Evolutionary conservation across 2,888 invertebrate genomes (phyloP).

Genomic region (Minunthozetes semirufus): DNA sequence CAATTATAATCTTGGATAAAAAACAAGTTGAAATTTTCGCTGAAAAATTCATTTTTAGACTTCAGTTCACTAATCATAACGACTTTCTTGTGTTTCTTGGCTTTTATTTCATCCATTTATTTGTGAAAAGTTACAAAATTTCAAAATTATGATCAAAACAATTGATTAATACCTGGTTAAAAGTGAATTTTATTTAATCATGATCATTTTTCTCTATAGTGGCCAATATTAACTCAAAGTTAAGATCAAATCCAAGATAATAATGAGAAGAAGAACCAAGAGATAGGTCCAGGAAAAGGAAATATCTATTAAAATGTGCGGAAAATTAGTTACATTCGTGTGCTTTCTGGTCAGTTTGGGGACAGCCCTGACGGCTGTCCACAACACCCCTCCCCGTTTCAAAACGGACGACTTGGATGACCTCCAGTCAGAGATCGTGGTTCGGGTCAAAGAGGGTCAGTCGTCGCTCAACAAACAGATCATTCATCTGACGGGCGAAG

Average conservation of each 20-base stretch:
- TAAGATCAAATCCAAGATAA: not conserved
- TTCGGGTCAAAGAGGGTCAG: constrained; percentile 76
- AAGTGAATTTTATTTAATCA: too few relatives aligned
- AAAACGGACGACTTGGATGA: constrained; percentile 31
- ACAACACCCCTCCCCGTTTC: constrained; percentile 33
- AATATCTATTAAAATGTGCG: not conserved
- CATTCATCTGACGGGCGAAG: constrained; percentile 70
- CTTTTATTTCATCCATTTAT: too few relatives aligned
- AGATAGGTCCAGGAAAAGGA: not conserved
- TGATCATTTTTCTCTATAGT: too few relatives aligned
- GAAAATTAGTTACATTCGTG: not conserved
- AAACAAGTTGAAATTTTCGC: too few relatives aligned
- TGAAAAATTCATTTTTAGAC: too few relatives aligned
- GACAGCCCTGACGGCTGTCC: not conserved
- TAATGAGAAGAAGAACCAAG: not conserved
- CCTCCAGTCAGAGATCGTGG: constrained; percentile 63
- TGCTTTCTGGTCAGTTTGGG: constrained; percentile 9
- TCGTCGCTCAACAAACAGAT: constrained; percentile 47
- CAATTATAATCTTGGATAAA: too few relatives aligned
- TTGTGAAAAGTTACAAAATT: too few relatives aligned
- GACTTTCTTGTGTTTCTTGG: too few relatives aligned
- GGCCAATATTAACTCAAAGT: too few relatives aligned
- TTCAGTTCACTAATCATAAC: too few relatives aligned
- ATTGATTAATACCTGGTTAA: too few relatives aligned
- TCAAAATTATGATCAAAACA: too few relatives aligned